Evolutionary conservation across 2,113 vertebrate genomes (phyloP).

Genomic region (Hypomesus transpacificus): DNA sequence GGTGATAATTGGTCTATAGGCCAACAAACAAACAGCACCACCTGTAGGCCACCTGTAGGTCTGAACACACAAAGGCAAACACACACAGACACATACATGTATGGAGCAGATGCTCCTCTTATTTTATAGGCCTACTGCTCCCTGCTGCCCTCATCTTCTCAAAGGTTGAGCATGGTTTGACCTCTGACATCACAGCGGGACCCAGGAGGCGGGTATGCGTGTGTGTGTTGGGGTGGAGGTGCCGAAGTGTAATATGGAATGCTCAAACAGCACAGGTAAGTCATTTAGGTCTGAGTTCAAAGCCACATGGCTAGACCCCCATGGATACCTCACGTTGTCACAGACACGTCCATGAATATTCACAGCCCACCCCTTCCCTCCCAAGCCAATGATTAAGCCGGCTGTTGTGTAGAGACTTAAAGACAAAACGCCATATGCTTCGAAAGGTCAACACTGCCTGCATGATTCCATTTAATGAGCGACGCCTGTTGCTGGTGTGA

Average conservation of each 20-base stretch:
- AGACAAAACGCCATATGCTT: constrained; percentile 57
- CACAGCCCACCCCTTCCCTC: constrained; percentile 29
- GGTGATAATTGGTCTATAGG: too few relatives aligned
- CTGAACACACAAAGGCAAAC: constrained; percentile 2
- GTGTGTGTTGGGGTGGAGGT: constrained; percentile 4
- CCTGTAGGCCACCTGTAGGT: constrained; percentile 2
- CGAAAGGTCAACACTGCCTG: constrained; percentile 48
- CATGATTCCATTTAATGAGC: constrained; percentile 16
- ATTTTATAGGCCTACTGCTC: constrained; percentile 56
- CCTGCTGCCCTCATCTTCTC: constrained; percentile 44
- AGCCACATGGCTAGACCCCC: constrained; percentile 55
- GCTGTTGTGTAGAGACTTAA: constrained; percentile 33
- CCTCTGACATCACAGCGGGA: constrained; percentile 52
- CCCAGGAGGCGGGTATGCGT: constrained; percentile 18
- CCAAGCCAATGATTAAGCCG: too few relatives aligned
- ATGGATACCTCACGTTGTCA: constrained; percentile 60
- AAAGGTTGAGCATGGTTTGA: constrained; percentile 46
- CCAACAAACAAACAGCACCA: constrained; percentile 13
- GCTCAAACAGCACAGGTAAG: constrained; percentile 42
- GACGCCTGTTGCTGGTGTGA: too few relatives aligned
- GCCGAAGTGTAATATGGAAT: constrained; percentile 32
- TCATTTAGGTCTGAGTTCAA: constrained; percentile 15
- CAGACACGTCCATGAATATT: constrained; percentile 70
- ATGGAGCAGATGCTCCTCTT: constrained; percentile 42
- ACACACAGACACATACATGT: constrained; percentile 14